Base-by-base conservation (phyloP, 2,888 invertebrate species). In the Pterobdella sp. region DNA sequence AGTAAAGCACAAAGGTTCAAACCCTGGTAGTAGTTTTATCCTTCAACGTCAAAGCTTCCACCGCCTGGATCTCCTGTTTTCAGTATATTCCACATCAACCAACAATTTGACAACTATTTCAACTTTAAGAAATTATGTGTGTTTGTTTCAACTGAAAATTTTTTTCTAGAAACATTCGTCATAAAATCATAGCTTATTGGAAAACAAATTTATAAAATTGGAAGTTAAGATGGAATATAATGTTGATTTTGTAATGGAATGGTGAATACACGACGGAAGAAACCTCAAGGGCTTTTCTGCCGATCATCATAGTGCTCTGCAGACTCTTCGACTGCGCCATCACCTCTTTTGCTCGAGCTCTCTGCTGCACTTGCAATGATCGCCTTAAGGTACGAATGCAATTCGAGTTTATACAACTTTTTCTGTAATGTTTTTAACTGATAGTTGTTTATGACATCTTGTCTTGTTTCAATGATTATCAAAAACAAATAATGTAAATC, bases 301-400 rank as follows among this genome's bases (percentile, higher is more conserved):
- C 83, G 29, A 82, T 76, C 4, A 82, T 80, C 74, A 82, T 78
- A 1, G 81, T 80, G 31, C 79, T 80, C 72, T 80, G 80, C 72
- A 81, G 79, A 69, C 79, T 80, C 29, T 80, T 80, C 63, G 81
- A 77, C 74, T 80, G 81, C 18, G 79, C 76, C 76, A 81, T 73
- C n/a, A 80, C 79, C 68, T 84, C 83, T 67, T 81, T 81, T 64
- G 79, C 76, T 10, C 82, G 75, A 1, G 81, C 79, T 71, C 82
- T 79, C 74, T 83, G 82, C 75, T 83, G 83, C 1, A 81, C 81
- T 29, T 80, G 76, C 65, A 83, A 76, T 14, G 82, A 81, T 22
- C 83, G 80, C 74, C 83, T 82, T 76, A 22, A 29, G 32, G 7
- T 10, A n/a, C n/a, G n/a, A n/a, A n/a, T n/a, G n/a, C n/a, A n/a